phyloP scores from a whole-genome alignment of 2,797 vertebrate species.

The Pseudochaenichthys georgianus region DNA sequence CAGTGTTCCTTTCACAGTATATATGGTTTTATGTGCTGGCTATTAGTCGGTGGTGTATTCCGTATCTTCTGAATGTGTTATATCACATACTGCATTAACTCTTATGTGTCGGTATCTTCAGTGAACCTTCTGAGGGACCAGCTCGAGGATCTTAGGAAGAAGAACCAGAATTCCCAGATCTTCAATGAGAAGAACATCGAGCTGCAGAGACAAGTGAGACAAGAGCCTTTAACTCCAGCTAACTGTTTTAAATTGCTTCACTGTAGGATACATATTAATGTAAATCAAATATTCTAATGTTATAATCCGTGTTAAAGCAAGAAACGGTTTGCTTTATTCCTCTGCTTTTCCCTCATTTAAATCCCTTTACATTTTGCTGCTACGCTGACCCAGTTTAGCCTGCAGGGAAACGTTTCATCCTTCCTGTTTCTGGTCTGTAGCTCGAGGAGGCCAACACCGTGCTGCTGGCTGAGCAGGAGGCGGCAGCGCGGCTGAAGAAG shows the following conservation, averaged over 20 bases:
- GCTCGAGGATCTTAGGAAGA: constrained; percentile 94
- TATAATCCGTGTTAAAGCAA: constrained; percentile 13
- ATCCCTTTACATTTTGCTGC: background rate
- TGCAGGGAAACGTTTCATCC: constrained; percentile 14
- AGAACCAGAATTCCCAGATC: constrained; percentile 93
- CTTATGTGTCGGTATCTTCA: constrained; percentile 61
- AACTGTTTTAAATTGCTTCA: background rate
- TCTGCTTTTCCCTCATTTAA: constrained; percentile 23
- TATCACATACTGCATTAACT: background rate
- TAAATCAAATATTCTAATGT: constrained; percentile 23
- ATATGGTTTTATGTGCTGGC: background rate
- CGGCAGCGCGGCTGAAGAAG: constrained; percentile 89
- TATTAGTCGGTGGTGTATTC: background rate
- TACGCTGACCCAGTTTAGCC: constrained; percentile 6
- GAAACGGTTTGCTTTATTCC: background rate
- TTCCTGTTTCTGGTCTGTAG: constrained; percentile 69
- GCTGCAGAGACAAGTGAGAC: constrained; percentile 93
- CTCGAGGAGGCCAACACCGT: constrained; percentile 90
- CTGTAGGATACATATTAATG: background rate
- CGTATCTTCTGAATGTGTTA: background rate
- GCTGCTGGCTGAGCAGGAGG: constrained; percentile 91
- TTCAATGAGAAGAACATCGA: constrained; percentile 94
- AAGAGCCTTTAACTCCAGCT: background rate
- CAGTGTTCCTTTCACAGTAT: background rate
- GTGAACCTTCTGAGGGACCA: constrained; percentile 96